Conservation (phyloP, 2,797 vertebrate species). For the Eutrigla gurnardus region DNA sequence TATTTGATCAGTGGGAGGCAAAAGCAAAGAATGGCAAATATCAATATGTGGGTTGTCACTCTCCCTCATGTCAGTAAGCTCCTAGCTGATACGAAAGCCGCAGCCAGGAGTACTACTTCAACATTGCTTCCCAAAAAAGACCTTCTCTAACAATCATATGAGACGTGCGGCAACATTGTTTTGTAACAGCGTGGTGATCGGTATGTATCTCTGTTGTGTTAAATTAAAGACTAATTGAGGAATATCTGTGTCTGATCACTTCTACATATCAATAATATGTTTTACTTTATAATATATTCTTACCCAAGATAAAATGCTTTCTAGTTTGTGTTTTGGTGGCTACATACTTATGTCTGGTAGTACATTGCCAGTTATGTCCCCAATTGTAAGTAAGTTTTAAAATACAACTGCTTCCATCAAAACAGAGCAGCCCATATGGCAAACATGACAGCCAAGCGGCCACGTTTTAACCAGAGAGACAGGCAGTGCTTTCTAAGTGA, state of each 20-base stretch:
- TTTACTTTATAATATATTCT: neutral
- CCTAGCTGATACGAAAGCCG: constrained; percentile 15
- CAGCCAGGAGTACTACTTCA: constrained; percentile 28
- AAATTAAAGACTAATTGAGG: constrained; percentile 5
- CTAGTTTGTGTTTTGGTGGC: neutral
- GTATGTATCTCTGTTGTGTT: neutral
- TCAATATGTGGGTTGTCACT: constrained; percentile 26
- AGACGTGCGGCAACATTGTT: neutral
- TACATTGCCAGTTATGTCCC: constrained; percentile 3
- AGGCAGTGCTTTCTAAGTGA: neutral
- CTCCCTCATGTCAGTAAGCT: constrained; percentile 10
- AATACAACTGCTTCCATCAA: neutral
- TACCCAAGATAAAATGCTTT: neutral
- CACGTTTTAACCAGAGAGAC: neutral
- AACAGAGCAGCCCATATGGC: neutral
- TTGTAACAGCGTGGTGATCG: neutral
- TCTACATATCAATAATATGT: neutral
- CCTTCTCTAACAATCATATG: constrained; percentile 8
- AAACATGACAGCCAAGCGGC: constrained; percentile 12
- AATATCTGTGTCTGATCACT: neutral
- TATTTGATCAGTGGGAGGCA: constrained; percentile 26
- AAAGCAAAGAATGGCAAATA: constrained; percentile 18
- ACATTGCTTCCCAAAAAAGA: constrained; percentile 16
- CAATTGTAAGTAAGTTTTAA: constrained; percentile 17
- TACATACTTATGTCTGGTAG: neutral